These are phyloP conservation scores for Apogon talboti DNA, from an alignment of 2,797 vertebrate genomes.

Conservation along the genomic window DNA sequence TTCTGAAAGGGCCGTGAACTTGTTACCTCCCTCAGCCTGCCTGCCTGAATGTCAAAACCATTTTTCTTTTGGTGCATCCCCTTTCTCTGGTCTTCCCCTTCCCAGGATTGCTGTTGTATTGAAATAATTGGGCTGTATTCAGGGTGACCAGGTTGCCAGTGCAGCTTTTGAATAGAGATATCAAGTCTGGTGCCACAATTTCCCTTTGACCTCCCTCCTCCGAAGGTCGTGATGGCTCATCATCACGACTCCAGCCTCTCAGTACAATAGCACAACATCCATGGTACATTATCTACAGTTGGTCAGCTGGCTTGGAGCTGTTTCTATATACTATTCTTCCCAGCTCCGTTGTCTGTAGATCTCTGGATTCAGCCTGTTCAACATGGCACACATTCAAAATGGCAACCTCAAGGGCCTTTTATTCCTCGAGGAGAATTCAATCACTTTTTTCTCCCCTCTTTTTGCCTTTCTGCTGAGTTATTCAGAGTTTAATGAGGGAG, in stretches of 20 bases:
- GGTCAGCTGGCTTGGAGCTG: conserved; percentile 58
- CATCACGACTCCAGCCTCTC: conserved; percentile 56
- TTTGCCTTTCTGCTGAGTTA: conserved; percentile 67
- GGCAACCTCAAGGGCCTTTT: conserved; percentile 72
- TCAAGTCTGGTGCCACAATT: conserved; percentile 57
- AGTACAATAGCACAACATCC: conserved; percentile 58
- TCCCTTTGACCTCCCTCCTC: conserved; percentile 52
- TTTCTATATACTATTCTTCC: conserved; percentile 64
- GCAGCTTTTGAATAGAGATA: conserved; percentile 64
- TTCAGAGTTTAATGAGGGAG: conserved; percentile 77
- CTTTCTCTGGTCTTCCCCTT: conserved; percentile 47
- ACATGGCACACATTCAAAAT: conserved; percentile 76
- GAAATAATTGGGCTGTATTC: conserved; percentile 69
- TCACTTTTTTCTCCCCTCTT: conserved; percentile 59
- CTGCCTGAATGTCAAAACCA: conserved; percentile 68
- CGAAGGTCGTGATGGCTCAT: conserved; percentile 57
- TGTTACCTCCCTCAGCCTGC: conserved; percentile 69
- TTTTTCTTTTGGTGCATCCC: conserved; percentile 64
- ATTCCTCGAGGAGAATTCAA: conserved; percentile 70
- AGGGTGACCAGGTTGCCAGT: conserved; percentile 58
- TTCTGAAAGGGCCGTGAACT: conserved; percentile 75
- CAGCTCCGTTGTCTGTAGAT: conserved; percentile 58
- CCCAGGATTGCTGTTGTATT: conserved; percentile 50
- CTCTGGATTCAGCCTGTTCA: conserved; percentile 64
- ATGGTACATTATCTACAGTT: conserved; percentile 73